Conservation (phyloP, 2,797 vertebrate species). For the Tangara arthus region DNA sequence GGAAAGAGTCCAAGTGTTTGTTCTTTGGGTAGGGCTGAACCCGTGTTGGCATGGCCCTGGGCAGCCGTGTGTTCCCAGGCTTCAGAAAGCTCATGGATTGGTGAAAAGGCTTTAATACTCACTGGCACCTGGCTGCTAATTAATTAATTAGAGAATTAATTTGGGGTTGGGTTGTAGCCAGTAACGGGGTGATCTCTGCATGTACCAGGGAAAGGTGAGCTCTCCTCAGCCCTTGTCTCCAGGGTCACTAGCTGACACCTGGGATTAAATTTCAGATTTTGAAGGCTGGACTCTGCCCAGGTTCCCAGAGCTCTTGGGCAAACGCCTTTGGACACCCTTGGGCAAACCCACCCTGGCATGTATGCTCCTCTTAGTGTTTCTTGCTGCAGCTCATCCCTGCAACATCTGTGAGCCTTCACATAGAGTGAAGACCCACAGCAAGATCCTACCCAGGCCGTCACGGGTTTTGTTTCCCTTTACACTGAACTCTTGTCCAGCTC, state of each 20-base stretch:
- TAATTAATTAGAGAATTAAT: constrained; percentile 17
- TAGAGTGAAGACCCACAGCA: not conserved
- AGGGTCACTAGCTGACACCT: not conserved
- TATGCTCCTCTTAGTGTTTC: not conserved
- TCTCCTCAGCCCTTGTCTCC: not conserved
- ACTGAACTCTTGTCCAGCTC: not conserved
- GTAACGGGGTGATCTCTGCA: not conserved
- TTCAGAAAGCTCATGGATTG: not conserved
- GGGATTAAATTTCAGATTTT: not conserved
- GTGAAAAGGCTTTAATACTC: not conserved
- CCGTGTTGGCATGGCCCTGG: fast-evolving
- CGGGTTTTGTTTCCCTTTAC: not conserved
- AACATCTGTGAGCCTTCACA: fast-evolving
- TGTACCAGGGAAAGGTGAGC: not conserved
- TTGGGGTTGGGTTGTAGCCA: not conserved
- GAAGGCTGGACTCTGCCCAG: not conserved
- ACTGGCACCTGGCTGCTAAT: not conserved
- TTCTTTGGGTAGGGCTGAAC: not conserved
- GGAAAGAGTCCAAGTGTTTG: not conserved
- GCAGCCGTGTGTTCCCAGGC: not conserved
- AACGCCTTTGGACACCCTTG: not conserved
- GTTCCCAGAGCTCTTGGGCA: not conserved
- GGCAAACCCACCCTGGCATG: not conserved
- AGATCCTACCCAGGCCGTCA: not conserved
- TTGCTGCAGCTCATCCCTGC: not conserved